Base-by-base conservation (phyloP, 2,797 vertebrate genomes). In the Cuniculus paca region DNA sequence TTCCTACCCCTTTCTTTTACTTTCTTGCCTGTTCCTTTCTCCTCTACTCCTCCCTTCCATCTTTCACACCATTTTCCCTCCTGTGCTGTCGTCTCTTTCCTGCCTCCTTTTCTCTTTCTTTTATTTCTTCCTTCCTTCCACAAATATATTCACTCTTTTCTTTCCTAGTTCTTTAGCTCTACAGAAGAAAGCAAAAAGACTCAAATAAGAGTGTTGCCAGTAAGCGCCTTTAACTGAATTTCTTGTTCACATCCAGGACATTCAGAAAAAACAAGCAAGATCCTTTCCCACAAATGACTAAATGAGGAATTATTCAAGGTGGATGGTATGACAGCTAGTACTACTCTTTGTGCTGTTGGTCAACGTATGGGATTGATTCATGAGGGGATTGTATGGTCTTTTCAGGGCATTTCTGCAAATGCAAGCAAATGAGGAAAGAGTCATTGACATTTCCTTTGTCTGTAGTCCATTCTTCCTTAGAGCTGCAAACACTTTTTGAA, bases 301-400 rank as follows among this genome's bases (percentile, higher is more conserved):
- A 92, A 90, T 52, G 79, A 95, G 87, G 85, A 34, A 54, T 95
- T 82, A 87, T 88, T 61, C 85, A 28, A 80, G 93, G 84, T 60
- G 80, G 85, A 61, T 56, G 14, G 34, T 1, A 0, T 0, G 9
- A 26, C 16, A 6, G 26, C 58, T 34, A 20, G 70, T 13, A 4
- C 22, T 50, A 56, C 3, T 14, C 56, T 42, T 24, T 0, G 28
- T 34, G 50, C 26, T 36, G 16, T 1, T 61, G 48, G 28, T 61
- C 17, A 78, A 42, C 11, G 5, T 26, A 10, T 1, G 1, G 34
- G 50, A 45, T 52, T 8, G 22, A 68, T 48, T 31, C 45, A 4
- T 26, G 8, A 58, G 54, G 48, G 0, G 2, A 42, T 19, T 42
- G 0, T 5, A 19, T 0, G 0, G 31, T 81, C 74, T 84, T 52